phyloP scores from a whole-genome alignment of 2,888 invertebrate genomes.

The Yponomeuta cagnagella region DNA sequence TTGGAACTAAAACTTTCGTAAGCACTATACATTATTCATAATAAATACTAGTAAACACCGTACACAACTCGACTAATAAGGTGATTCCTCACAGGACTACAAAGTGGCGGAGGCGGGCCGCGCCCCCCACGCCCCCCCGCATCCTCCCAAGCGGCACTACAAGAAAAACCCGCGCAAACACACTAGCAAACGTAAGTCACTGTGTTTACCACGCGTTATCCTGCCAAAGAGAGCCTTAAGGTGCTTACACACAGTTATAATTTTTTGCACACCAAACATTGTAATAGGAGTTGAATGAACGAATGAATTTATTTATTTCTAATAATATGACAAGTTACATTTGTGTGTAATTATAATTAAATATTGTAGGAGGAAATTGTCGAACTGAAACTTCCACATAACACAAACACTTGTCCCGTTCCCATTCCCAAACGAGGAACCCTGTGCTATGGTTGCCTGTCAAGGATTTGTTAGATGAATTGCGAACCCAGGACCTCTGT shows the following conservation, averaged over 20 bases:
- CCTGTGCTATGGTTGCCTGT: too few species aligned
- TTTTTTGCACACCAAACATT: background rate
- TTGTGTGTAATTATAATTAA: background rate
- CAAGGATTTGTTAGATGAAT: too few species aligned
- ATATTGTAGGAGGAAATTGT: background rate
- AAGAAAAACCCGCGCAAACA: slow-evolving; percentile 56
- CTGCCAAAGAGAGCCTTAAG: background rate
- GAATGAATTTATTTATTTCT: too few species aligned
- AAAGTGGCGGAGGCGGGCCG: slow-evolving; percentile 43
- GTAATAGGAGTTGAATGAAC: too few species aligned
- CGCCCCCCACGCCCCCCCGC: slow-evolving; percentile 42
- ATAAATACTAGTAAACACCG: too few species aligned
- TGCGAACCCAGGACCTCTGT: too few species aligned
- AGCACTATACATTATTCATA: too few species aligned
- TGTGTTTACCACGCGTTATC: background rate
- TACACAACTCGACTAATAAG: background rate
- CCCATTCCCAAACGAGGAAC: too few species aligned
- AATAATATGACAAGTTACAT: background rate
- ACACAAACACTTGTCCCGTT: too few species aligned
- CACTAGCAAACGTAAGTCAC: slow-evolving; percentile 46
- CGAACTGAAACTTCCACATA: background rate
- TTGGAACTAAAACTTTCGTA: too few species aligned
- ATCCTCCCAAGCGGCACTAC: slow-evolving; percentile 52
- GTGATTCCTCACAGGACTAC: slow-evolving; percentile 44
- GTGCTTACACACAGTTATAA: background rate